A percentile compares a stretch with the other conserved stretches of the same genome.
phyloP scores from a whole-genome alignment of 2,797 vertebrate species.

The Hydrophis major region DNA sequence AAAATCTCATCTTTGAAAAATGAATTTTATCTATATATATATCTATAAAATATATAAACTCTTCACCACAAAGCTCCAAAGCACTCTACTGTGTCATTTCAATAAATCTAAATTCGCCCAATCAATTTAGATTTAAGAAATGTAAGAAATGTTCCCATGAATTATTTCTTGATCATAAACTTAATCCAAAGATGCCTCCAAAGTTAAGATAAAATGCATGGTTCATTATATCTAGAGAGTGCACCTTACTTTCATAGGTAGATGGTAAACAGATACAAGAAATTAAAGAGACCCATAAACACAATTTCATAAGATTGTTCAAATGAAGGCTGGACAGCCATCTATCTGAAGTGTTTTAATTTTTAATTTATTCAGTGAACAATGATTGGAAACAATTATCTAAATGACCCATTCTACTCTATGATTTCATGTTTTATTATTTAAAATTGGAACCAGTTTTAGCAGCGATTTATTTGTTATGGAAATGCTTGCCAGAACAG shows the following conservation, averaged over 20 bases:
- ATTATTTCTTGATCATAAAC: background rate
- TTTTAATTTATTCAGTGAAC: background rate
- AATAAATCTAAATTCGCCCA: background rate
- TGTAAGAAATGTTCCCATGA: background rate
- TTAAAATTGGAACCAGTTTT: background rate
- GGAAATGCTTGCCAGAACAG: background rate
- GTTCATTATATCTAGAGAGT: background rate
- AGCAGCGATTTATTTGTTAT: background rate
- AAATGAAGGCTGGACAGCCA: background rate
- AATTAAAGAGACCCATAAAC: background rate
- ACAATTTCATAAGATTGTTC: background rate
- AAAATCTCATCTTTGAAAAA: background rate
- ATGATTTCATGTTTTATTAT: background rate
- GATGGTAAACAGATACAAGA: background rate
- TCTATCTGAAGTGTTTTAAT: background rate
- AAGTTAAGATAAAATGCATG: background rate
- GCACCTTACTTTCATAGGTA: background rate
- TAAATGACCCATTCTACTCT: background rate
- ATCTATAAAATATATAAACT: background rate
- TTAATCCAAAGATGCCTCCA: background rate
- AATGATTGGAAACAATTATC: background rate
- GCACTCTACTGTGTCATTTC: background rate
- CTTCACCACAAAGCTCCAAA: background rate
- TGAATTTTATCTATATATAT: background rate
- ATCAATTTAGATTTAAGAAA: background rate